Evolutionary conservation across 1,140 invertebrate genomes (phyloP).

Genomic region (Drosophila bocqueti): DNA sequence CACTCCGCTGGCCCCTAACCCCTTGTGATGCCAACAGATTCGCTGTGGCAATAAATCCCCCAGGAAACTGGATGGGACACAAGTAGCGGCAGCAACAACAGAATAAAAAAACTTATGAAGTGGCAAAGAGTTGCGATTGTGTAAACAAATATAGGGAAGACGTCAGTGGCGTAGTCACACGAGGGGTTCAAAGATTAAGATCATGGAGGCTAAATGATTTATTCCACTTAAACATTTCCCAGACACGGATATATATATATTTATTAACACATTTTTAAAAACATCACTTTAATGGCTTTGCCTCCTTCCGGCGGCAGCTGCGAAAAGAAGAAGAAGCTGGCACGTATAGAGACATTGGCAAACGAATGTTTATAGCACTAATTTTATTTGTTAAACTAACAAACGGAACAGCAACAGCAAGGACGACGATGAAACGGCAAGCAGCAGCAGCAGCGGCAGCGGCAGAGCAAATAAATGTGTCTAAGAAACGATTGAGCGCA

Average conservation of each 20-base stretch:
- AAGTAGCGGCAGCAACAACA: slow-evolving; percentile 19
- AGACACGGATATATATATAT: not conserved
- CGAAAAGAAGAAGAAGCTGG: not conserved
- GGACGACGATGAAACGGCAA: slow-evolving; percentile 16
- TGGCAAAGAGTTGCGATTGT: slow-evolving; percentile 72
- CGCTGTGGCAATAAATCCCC: slow-evolving; percentile 45
- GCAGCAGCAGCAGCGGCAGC: slow-evolving; percentile 16
- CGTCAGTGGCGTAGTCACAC: slow-evolving; percentile 14
- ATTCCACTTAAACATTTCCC: not conserved
- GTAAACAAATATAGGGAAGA: slow-evolving; percentile 64
- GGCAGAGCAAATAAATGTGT: slow-evolving; percentile 72
- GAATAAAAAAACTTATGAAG: slow-evolving; percentile 54
- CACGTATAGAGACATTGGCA: slow-evolving; percentile 46
- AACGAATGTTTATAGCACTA: slow-evolving; percentile 79
- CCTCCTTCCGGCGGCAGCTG: not conserved
- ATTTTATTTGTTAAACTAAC: slow-evolving; percentile 79
- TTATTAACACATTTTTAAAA: slow-evolving; percentile 9
- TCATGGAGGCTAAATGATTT: slow-evolving; percentile 21
- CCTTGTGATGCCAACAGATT: slow-evolving; percentile 23
- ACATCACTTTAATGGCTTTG: slow-evolving; percentile 14
- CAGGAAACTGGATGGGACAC: slow-evolving; percentile 32
- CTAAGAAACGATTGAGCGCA: slow-evolving; percentile 57
- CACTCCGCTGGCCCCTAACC: not conserved
- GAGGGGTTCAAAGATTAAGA: not conserved
- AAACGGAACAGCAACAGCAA: slow-evolving; percentile 42